Base-by-base conservation (phyloP, 2,797 vertebrate genomes). In the Sebastes paucispinis region DNA sequence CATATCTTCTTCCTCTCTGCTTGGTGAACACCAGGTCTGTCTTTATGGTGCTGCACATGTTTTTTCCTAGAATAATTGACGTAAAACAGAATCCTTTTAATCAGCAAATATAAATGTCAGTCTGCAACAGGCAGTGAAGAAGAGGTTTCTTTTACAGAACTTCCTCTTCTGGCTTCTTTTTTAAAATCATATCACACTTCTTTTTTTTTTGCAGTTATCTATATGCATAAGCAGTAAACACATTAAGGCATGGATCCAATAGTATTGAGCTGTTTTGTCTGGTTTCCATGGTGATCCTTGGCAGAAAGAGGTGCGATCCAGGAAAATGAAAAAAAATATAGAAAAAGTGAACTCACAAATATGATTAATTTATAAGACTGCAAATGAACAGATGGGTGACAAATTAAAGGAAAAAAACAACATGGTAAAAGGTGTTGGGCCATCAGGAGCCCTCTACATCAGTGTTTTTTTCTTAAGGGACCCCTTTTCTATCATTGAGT, bases 301-400 rank as follows among this genome's bases (percentile, higher is more conserved):
- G 67, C 76, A 69, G 67, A 36, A 24, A n/a, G 75, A 73, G 54
- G 18, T 43, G 55, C 73, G 43, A 76, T 69, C n/a, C 54, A 43
- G 24, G 4, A 25, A 70, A 75, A 25, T 25, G 34, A 63, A 78
- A 69, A 57, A 58, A 47, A 47, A 18, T 52, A 52, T 52, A 52
- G 8, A 7, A 22, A 47, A 58, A 25, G 27, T 58, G 24, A 78
- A 47, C 6, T 31, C 14, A 31, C 59, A 81, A 31, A 34, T 16
- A 60, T 71, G 47, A 77, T 2, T 68, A 20, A 72, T 68, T 73
- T 58, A 68, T 62, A 5, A 63, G 24, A 62, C 31, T 47, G 34
- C 52, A 82, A 79, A 76, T 63, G 68, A n/a, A 31, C 79, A 72
- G 68, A 77, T 60, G 55, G 69, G 24, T 77, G 63, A 63, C 32